Base-by-base conservation (phyloP, 2,888 invertebrate genomes). In the Creontiades dilutus region DNA sequence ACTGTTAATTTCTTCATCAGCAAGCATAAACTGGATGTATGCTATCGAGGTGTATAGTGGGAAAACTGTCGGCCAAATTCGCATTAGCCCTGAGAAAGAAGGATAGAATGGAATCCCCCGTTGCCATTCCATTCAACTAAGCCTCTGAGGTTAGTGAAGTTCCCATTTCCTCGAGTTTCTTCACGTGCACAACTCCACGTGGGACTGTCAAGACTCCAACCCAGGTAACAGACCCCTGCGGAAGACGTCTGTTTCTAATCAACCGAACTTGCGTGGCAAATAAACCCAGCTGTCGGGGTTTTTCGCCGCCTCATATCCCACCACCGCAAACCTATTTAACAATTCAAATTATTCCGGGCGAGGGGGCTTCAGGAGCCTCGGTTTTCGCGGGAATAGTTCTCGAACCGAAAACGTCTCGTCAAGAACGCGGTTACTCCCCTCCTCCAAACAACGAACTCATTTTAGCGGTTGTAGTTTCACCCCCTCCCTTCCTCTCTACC, bases 301-400 rank as follows among this genome's bases (percentile, higher is more conserved):
- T 81, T 81, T 48, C 28, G 28, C 46, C 46, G 27, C 28, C 46
- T 11, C 76, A 16, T 46, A 9, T 28, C 76, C 14, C 37, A 9
- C 28, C 14, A 12, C 75, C 23, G 12, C 28, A 16, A 81, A 81
- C 47, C 81, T 47, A 48, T 48, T 81, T 48, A 48, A 81, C 81
- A 81, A 47, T 81, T 81, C 81, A 81, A 81, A 81, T 81, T 81
- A 81, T 81, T 47, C 48, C 81, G 13, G 19, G 47, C 48, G 48
- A 81, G 23, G 19, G 23, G 37, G 7, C 37, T 81, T 12, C 19
- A 47, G 19, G 12, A 46, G 80, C n/a, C 14, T 5, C 13, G 81
- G 81, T 81, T 48, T 81, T 81, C 14, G 76, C 12, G n/a, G 48
- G 23, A 81, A 81, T 81, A 81, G 81, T 81, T 81, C 46, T n/a